Evolutionary conservation across 2,113 vertebrate genomes (phyloP), one percentile per base, ranked within the genome.

Genomic region (Vimba vimba): DNA sequence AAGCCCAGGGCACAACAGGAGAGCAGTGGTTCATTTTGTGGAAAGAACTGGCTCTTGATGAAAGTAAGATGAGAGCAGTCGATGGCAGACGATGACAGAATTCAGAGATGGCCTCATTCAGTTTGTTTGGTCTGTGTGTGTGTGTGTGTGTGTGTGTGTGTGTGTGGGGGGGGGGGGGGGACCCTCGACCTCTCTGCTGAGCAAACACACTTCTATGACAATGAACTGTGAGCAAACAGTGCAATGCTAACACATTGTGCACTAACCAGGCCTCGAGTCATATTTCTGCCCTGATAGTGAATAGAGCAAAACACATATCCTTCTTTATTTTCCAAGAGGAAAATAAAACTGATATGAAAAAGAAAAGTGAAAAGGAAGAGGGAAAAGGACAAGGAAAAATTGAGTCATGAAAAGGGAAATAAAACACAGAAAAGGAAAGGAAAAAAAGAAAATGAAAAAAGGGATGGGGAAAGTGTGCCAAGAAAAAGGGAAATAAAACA

Each of bases 1-100:
- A 10, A 23, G 68, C 33, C 9, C 19, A 23, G 39, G 71, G 71
- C 43, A 74, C 71, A 47, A 25, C 73, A 75, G 73, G 52, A 78
- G 52, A 79, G 79, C 59, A n/a, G 39, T 2, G 4, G 79, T 9
- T 52, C 39, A 52, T 52, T 52, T 33, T 47, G 4, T 52, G 60
- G 43, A 68, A 21, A 68, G 27, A 68, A 69, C 43, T 68, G 79
- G 62, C 79, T 12, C 59, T 81, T 66, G 79, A 81, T 62, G 33
- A 62, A 39, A 82, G 79, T 4, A 6, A 45, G 79, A 82, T 52
- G 79, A 69, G 79, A 50, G 43, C 3, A 11, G 64, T 82, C 62
- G 13, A 17, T 82, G 79, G 79, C 79, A 30, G 79, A 82, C 3
- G 60, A 82, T 52, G 62, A 82, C 62, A 82, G 79, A 27, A 55